Conservation (phyloP, 2,888 invertebrate species). For the Rhopalosiphum nymphaeae region DNA sequence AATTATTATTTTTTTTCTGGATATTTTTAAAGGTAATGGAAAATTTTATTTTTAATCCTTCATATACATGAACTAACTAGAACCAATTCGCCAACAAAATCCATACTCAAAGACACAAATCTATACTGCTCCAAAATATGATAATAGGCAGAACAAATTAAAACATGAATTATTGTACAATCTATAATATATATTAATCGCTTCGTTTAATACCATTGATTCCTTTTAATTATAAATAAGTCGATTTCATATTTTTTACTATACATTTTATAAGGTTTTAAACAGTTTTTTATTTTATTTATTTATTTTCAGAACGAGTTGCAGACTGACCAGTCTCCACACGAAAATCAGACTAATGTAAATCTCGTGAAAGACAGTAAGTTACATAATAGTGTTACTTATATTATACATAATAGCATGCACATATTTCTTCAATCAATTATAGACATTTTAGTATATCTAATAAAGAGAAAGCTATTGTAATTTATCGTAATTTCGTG, state of each 20-base stretch:
- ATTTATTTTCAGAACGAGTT: conserved; percentile 21
- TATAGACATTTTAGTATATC: background rate
- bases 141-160: background rate
- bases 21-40: background rate
- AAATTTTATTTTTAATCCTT: background rate
- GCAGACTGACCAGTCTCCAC: background rate
- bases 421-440: background rate
- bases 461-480: background rate
- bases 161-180: no score
- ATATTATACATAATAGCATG: background rate
- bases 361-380: background rate
- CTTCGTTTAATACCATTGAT: accelerated
- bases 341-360: background rate
- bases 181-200: no score
- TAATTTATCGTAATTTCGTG: background rate
- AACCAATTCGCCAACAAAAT: background rate
- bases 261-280: background rate
- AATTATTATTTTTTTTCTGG: background rate
- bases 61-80: background rate
- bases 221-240: background rate
- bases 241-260: background rate
- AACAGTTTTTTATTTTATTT: background rate
- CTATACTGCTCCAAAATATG: background rate
- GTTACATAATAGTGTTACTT: background rate
- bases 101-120: no score